Evolutionary conservation across 2,888 invertebrate species (phyloP), one percentile per base, ranked within the genome.

Genomic region (Dicyrtomina minuta): DNA sequence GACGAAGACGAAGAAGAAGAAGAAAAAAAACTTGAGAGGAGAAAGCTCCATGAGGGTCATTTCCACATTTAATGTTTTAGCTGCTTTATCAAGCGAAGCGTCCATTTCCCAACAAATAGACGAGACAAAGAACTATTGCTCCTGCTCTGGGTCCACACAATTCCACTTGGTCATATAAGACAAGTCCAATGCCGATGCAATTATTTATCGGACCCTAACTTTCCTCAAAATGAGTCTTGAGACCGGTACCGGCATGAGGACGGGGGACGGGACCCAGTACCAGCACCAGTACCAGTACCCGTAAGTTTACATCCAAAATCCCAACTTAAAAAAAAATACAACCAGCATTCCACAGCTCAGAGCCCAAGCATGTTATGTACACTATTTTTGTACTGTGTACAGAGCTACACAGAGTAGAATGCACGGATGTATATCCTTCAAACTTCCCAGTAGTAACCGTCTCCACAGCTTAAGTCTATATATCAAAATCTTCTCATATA

Each of bases 1-100:
- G 33, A 22, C 3, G 27, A 56, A 26, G 56, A 33, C 8, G 56
- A 56, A n/a, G 26, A 56, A 33, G 26, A 26, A 24, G 26, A 17
- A 60, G 20, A 2, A 24, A 20, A 43, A 39, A 59, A 59, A 59
- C 39, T 17, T 39, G n/a, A 27, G 55, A 51, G 55, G 65, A 53
- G 65, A 64, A 70, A 70, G 68, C 51, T 65, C 24, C 56, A 58
- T 56, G 68, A 74, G 74, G 77, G 75, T 77, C 75, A 77, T 77
- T 77, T 75, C 74, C 73, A 74, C 75, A 77, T 74, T 77, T 75
- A 77, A 77, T 77, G 74, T 75, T 70, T 70, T 75, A 66, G 66
- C 66, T 70, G 65, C 61, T 75, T 74, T 74, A 74, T 75, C 75
- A 74, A 75, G 72, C 72, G 77, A 61, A 72, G 70, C 64, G 24